These are phyloP conservation scores for Rhinolophus sinicus DNA, from an alignment of 2,113 vertebrate species.

Conservation along the genomic window DNA sequence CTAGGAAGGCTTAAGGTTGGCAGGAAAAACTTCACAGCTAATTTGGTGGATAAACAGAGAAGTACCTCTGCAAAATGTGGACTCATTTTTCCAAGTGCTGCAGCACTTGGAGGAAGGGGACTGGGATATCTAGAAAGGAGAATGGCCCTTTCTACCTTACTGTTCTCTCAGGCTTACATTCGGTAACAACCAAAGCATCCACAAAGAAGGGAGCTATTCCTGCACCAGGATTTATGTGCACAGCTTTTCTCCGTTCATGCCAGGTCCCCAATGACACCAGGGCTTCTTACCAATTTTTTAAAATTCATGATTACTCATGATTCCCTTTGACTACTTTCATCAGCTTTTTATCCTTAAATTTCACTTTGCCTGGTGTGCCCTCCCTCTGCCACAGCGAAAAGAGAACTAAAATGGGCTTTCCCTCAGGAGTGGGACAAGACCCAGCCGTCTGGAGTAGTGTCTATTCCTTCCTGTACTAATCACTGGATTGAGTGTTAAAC, in stretches of 20 bases:
- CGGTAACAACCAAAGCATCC: background rate
- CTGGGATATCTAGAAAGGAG: background rate
- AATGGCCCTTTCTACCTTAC: background rate
- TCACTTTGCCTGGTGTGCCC: background rate
- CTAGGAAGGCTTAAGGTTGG: slow-evolving; percentile 19
- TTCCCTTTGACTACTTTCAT: background rate
- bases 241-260: background rate
- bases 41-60: slow-evolving; percentile 54
- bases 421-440: background rate
- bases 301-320: background rate
- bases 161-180: background rate
- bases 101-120: background rate
- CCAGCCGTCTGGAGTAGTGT: background rate
- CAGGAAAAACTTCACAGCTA: slow-evolving; percentile 47
- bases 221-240: background rate
- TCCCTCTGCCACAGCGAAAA: background rate
- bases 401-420: background rate
- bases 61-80: background rate
- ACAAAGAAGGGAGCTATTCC: background rate
- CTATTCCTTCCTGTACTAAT: background rate
- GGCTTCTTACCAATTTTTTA: background rate
- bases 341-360: background rate
- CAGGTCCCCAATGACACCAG: background rate
- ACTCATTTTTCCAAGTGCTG: background rate
- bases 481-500: background rate